Conservation (phyloP, 1,140 invertebrate species). For the Lordiphosa stackelbergi region DNA sequence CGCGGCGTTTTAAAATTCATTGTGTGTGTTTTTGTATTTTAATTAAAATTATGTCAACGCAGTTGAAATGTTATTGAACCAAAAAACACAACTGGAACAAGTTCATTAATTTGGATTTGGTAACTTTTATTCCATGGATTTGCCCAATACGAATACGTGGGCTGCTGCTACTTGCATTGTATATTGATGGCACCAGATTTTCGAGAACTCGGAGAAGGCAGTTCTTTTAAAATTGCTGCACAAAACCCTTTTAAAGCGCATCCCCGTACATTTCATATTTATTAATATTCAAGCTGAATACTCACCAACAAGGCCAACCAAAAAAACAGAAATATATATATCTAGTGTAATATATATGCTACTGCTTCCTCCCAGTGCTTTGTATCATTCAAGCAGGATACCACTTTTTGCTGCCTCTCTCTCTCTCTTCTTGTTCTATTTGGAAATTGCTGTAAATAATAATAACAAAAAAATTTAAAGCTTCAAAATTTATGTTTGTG, state of each 20-base stretch:
- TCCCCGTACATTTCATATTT: no score
- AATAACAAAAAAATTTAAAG: constrained; percentile 8
- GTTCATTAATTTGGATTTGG: constrained; percentile 64
- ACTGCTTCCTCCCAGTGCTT: not conserved
- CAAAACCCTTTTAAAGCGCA: no score
- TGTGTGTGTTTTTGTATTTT: constrained; percentile 64
- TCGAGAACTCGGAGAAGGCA: no score
- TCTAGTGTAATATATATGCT: no score
- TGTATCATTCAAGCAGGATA: constrained; percentile 6
- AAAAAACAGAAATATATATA: not conserved
- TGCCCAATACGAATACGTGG: not conserved
- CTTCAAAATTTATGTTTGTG: not conserved
- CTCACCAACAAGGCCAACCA: not conserved
- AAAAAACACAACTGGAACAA: constrained; percentile 33
- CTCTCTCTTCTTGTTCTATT: not conserved
- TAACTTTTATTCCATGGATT: constrained; percentile 47
- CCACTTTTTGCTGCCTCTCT: not conserved
- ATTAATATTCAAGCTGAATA: no score
- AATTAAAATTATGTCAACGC: constrained; percentile 74
- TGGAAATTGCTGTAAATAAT: constrained; percentile 17
- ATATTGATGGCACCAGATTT: no score
- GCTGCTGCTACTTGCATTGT: no score
- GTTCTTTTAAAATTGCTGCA: no score
- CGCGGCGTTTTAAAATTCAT: constrained; percentile 56
- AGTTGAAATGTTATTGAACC: constrained; percentile 74